Base-by-base conservation (phyloP, 2,888 invertebrate species). In the Napeogenes inachia region DNA sequence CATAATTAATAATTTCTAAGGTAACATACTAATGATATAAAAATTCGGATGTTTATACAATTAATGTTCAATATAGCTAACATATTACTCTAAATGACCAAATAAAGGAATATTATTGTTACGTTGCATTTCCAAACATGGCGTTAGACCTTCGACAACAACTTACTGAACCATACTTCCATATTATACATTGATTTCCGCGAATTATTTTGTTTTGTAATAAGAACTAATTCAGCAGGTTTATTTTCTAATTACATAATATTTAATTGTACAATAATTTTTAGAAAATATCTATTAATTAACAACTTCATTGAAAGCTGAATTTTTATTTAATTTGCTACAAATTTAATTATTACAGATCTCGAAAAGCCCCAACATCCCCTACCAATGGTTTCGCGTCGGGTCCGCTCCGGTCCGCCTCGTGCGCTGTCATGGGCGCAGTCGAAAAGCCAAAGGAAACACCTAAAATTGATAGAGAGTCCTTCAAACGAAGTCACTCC, bases 401-500 rank as follows among this genome's bases (percentile, higher is more conserved):
- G 13, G 85, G 89, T 1, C 87, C 89, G 42, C 80, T 89, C 35
- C 83, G 89, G 3, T 91, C 89, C 2, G 87, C 88, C 6, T 87
- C 91, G 47, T 85, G 88, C 68, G 87, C 87, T 13, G 81, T 89
- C 21, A 89, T 88, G 53, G 84, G 83, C 66, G 80, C 85, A 13
- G 85, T 78, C 10, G 82, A 66, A 13, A 83, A 81, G 63, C 83
- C 82, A 2, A 81, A 78, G 60, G 82, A 81, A 46, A 66, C 71
- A 0, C 73, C 71, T 56, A 73, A 35, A 66, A 68, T 42, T 56
- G 89, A 89, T 70, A 71, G 88, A 0, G 89, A 89, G 62, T 81
- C 85, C 4, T 89, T 90, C 75, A 90, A 90, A 63, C 76, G 89
- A 6, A 90, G 90, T 68, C 89, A 89, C 63, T 89, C 89, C 8